phyloP scores from a whole-genome alignment of 2,113 vertebrate species.

The Chlorodrepanis virens region DNA sequence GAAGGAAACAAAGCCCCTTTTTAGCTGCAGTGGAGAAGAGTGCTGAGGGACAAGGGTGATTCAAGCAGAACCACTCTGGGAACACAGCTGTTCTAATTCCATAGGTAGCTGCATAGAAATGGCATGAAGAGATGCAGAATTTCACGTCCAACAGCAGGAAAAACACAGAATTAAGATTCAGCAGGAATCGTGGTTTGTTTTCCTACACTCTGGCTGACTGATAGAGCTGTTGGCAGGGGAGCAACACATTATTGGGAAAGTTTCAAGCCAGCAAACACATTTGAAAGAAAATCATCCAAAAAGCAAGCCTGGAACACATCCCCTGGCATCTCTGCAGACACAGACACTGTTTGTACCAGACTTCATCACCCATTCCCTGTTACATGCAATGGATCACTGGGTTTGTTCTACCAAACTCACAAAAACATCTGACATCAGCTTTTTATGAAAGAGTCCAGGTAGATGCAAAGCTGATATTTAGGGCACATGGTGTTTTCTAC shows the following conservation, averaged over 20 bases:
- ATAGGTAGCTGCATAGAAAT: not conserved
- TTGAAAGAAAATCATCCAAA: not conserved
- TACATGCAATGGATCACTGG: not conserved
- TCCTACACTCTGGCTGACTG: not conserved
- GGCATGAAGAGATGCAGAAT: not conserved
- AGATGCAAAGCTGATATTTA: not conserved
- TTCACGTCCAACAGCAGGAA: not conserved
- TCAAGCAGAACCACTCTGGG: not conserved
- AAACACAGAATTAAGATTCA: not conserved
- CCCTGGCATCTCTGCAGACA: not conserved
- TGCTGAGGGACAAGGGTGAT: not conserved
- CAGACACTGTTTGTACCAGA: not conserved
- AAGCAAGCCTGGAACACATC: not conserved
- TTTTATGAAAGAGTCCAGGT: not conserved
- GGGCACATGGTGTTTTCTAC: not conserved
- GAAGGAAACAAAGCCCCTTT: not conserved
- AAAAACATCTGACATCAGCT: not conserved
- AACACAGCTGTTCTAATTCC: not conserved
- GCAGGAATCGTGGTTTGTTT: not conserved
- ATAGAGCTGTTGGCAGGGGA: not conserved
- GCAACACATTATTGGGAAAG: not conserved
- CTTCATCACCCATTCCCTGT: not conserved
- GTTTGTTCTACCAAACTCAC: not conserved
- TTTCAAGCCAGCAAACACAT: not conserved
- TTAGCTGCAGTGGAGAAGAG: not conserved